Conservation (phyloP, 2,113 vertebrate species). For the Miniopterus natalensis region DNA sequence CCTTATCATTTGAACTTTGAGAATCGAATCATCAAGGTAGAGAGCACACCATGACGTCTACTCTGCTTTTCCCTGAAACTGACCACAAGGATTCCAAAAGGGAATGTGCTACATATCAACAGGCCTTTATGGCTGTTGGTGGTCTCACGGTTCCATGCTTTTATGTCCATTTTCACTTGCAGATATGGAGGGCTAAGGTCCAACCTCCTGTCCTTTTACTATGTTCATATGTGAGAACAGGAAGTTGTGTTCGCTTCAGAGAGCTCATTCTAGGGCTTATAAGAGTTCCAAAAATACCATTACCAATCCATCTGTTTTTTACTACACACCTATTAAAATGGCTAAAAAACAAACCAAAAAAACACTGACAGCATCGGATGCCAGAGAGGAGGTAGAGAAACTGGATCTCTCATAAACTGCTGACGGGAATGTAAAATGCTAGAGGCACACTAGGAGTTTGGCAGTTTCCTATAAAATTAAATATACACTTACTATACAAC, state of each 20-base stretch:
- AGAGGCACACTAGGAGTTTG: background rate
- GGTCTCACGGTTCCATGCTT: conserved; percentile 34
- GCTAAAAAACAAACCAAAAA: background rate
- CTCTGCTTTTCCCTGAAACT: background rate
- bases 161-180: conserved; percentile 35
- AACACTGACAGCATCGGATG: background rate
- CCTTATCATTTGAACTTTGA: background rate
- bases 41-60: background rate
- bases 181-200: conserved; percentile 1
- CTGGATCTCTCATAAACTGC: conserved; percentile 30
- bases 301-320: conserved; percentile 55
- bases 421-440: background rate
- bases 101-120: background rate
- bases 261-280: background rate
- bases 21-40: background rate
- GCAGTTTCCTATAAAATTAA: conserved; percentile 56
- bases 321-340: conserved; percentile 37
- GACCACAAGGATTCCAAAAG: background rate
- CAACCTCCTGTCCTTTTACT: background rate
- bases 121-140: background rate
- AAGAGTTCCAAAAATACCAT: conserved; percentile 33
- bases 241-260: conserved; percentile 6
- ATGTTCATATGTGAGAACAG: background rate
- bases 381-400: conserved; percentile 5
- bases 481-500: background rate